phyloP scores from a whole-genome alignment of 2,797 vertebrate genomes.

The Furcifer pardalis region DNA sequence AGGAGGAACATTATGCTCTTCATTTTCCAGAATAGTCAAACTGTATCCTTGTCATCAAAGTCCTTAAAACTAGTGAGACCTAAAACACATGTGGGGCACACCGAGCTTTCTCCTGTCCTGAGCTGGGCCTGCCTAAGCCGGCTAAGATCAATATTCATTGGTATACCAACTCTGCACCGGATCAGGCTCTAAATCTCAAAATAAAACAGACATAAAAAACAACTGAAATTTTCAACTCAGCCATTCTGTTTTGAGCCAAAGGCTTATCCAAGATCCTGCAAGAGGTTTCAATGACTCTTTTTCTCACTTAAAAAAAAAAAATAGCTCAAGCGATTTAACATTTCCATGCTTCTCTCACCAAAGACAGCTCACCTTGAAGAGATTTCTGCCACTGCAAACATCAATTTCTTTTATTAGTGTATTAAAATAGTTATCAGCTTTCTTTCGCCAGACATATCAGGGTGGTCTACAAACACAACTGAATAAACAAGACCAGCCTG shows the following conservation, averaged over 20 bases:
- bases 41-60: neutral
- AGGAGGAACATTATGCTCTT: neutral
- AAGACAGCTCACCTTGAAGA: neutral
- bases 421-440: neutral
- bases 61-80: neutral
- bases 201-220: conserved; percentile 54
- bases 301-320: neutral
- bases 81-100: neutral
- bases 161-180: neutral
- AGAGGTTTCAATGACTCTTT: conserved; percentile 5
- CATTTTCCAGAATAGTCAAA: neutral
- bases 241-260: conserved; percentile 38
- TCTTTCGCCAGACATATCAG: neutral
- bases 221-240: conserved; percentile 48
- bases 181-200: conserved; percentile 39
- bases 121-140: neutral
- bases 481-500: neutral
- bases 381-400: neutral
- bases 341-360: neutral
- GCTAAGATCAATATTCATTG: neutral
- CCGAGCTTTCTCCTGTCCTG: neutral
- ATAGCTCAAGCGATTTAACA: neutral
- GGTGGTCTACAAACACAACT: neutral
- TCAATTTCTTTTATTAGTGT: neutral
- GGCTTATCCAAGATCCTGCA: conserved; percentile 51